These are phyloP conservation scores for Aelia acuminata DNA, from an alignment of 2,888 invertebrate genomes.

Conservation along the genomic window DNA sequence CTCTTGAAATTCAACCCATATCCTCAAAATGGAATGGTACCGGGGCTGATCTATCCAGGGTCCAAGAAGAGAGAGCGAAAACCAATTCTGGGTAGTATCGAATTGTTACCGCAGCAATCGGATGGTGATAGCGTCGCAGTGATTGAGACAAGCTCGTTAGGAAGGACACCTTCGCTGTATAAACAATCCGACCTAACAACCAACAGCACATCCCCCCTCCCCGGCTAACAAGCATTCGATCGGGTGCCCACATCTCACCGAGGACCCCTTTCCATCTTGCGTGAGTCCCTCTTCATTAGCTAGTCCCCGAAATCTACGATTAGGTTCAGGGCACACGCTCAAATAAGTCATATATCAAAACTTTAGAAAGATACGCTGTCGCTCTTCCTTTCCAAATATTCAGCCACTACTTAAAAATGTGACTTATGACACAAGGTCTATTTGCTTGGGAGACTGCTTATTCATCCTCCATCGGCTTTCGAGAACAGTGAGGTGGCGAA, in stretches of 20 bases:
- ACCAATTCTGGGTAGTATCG: background rate
- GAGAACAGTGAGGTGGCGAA: too few relatives aligned
- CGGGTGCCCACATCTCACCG: background rate
- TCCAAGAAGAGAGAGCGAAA: background rate
- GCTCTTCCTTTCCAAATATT: too few relatives aligned
- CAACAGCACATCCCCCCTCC: background rate
- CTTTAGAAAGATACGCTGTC: too few relatives aligned
- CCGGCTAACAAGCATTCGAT: background rate
- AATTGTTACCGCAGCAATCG: background rate
- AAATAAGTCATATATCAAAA: too few relatives aligned
- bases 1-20: too few relatives aligned
- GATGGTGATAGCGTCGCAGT: background rate
- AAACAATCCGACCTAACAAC: slow-evolving; percentile 20
- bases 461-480: too few relatives aligned
- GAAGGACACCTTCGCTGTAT: background rate
- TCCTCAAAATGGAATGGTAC: background rate
- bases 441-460: too few relatives aligned
- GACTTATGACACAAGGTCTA: too few relatives aligned
- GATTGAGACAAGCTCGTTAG: slow-evolving; percentile 41
- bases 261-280: background rate
- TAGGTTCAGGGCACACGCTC: too few relatives aligned
- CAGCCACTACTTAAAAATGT: too few relatives aligned
- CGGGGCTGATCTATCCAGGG: background rate
- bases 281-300: background rate
- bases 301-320: background rate